phyloP scores from a whole-genome alignment of 1,140 invertebrate species.

The Eupeodes corollae region DNA sequence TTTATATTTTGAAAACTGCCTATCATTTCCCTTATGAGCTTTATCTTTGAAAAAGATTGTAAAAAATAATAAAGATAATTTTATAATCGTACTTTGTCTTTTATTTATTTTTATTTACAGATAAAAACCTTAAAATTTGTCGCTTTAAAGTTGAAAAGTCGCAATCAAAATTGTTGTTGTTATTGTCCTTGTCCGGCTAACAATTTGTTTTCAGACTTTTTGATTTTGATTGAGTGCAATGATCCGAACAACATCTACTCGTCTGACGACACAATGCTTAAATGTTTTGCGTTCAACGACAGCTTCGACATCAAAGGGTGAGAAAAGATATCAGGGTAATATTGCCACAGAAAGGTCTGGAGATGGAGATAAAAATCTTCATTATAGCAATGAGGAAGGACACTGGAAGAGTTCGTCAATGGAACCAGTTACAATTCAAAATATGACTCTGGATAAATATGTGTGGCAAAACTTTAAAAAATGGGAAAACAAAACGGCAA shows the following conservation, averaged over 20 bases:
- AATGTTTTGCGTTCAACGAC: slow-evolving; percentile 8
- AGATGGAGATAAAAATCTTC: slow-evolving; percentile 23
- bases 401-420: slow-evolving; percentile 37
- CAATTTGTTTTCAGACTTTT: no score
- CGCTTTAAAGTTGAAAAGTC: no score
- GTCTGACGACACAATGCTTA: slow-evolving; percentile 14
- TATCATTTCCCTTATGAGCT: no score
- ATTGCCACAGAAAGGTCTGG: slow-evolving; percentile 19
- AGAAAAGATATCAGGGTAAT: slow-evolving; percentile 18
- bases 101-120: no score
- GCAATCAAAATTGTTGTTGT: no score
- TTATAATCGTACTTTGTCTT: no score
- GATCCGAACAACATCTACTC: slow-evolving; percentile 6
- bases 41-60: no score
- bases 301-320: slow-evolving; percentile 10
- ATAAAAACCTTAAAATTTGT: no score
- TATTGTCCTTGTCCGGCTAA: no score
- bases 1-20: no score
- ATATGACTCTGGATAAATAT: slow-evolving; percentile 48
- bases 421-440: slow-evolving; percentile 40
- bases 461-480: slow-evolving; percentile 50
- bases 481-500: slow-evolving; percentile 46
- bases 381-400: slow-evolving; percentile 25
- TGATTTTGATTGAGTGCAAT: not conserved
- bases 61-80: no score